phyloP scores from a whole-genome alignment of 2,888 invertebrate genomes.

The Machimus atricapillus region DNA sequence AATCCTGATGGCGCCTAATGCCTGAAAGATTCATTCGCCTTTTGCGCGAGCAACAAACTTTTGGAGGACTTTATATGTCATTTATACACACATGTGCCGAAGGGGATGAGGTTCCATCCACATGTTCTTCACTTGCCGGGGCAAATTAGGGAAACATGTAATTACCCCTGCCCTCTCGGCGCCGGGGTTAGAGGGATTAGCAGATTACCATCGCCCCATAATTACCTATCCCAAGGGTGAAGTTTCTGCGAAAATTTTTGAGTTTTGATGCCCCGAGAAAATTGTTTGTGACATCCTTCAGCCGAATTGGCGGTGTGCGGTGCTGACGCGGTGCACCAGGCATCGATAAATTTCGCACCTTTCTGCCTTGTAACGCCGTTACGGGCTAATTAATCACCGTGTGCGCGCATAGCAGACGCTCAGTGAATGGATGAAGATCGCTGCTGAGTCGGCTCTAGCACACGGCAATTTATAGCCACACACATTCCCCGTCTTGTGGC shows the following conservation, averaged over 20 bases:
- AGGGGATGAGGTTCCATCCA: background rate
- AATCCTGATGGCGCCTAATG: background rate
- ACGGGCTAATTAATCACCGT: background rate
- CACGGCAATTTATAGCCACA: background rate
- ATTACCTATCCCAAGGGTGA: background rate
- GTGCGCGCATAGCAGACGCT: background rate
- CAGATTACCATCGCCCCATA: background rate
- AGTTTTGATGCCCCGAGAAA: background rate
- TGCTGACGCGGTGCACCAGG: background rate
- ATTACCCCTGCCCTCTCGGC: background rate
- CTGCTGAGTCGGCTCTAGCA: background rate
- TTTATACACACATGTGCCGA: background rate
- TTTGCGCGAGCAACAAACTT: background rate
- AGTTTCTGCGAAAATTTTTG: background rate
- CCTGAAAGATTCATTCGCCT: background rate
- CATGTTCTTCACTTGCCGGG: background rate
- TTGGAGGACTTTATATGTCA: background rate
- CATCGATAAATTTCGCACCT: constrained; percentile 16
- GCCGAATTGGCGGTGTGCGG: background rate
- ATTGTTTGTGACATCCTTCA: background rate
- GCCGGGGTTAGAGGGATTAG: background rate
- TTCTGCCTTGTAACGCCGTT: constrained; percentile 8
- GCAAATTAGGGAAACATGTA: background rate
- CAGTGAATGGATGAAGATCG: background rate
- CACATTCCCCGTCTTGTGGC: background rate